Evolutionary conservation across 2,113 vertebrate species (phyloP).

Genomic region (Asarcornis scutulata): DNA sequence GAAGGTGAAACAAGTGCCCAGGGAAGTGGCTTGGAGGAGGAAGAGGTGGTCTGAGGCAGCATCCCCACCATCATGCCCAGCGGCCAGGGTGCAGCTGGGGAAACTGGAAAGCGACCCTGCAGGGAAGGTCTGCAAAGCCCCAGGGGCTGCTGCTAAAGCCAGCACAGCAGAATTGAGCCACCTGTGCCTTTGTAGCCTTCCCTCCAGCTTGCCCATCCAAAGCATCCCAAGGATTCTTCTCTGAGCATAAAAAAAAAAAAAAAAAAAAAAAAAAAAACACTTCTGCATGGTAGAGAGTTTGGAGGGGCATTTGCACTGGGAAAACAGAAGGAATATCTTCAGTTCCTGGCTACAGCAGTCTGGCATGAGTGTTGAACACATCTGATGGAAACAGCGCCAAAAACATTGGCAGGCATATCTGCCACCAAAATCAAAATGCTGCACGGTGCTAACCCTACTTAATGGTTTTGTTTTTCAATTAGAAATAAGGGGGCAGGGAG

Average conservation of each 20-base stretch:
- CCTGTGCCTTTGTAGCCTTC: neutral
- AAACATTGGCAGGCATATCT: neutral
- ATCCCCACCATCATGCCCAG: neutral
- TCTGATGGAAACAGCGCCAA: neutral
- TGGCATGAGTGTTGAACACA: neutral
- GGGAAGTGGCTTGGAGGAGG: neutral
- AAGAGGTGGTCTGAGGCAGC: neutral
- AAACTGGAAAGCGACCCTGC: neutral
- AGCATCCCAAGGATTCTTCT: neutral
- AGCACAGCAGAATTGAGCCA: accelerated
- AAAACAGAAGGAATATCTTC: neutral
- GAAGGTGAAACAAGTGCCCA: accelerated
- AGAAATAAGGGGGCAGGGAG: neutral
- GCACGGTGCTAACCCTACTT: neutral
- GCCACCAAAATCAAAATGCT: neutral
- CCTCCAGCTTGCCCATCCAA: neutral
- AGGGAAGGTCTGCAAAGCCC: neutral
- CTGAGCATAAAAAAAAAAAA: neutral
- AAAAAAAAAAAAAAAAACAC: too few relatives aligned
- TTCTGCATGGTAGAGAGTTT: neutral
- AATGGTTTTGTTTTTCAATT: neutral
- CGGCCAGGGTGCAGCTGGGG: accelerated
- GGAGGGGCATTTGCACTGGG: neutral
- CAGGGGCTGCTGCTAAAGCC: neutral
- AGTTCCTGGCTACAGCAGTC: neutral